Evolutionary conservation across 2,888 invertebrate genomes (phyloP).

Genomic region (Pseudococcus viburni): DNA sequence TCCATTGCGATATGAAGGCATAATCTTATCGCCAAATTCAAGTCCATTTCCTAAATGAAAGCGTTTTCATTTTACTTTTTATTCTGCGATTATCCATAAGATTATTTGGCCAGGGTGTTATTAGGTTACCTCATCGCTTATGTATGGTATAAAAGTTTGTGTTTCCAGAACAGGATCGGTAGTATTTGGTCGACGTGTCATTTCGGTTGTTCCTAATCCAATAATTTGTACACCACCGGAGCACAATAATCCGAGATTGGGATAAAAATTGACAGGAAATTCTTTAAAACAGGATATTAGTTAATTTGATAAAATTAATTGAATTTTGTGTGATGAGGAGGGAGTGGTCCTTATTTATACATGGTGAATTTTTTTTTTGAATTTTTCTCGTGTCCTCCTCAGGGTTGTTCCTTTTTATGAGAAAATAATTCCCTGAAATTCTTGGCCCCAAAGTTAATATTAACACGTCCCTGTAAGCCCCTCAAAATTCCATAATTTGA

Average conservation of each 20-base stretch:
- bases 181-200: constrained; percentile 79
- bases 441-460: too few relatives aligned
- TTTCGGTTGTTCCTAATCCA: constrained; percentile 83
- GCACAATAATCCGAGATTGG: constrained; percentile 73
- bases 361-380: too few relatives aligned
- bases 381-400: too few relatives aligned
- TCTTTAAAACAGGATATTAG: constrained; percentile 70
- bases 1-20: constrained; percentile 71
- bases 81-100: not conserved
- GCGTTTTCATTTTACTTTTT: not conserved
- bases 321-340: too few relatives aligned
- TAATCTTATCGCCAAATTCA: not conserved
- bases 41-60: not conserved
- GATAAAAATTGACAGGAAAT: constrained; percentile 71
- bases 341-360: too few relatives aligned
- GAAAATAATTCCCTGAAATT: too few relatives aligned
- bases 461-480: too few relatives aligned
- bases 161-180: constrained; percentile 84
- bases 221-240: constrained; percentile 85
- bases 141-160: constrained; percentile 81
- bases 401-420: too few relatives aligned
- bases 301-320: too few relatives aligned
- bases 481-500: too few relatives aligned
- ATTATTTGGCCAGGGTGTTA: not conserved
- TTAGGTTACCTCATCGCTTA: constrained; percentile 22